Percentiles rank a stretch among this genome's conserved stretches.
Conservation (phyloP, 2,113 vertebrate species). For the Silurus glanis region DNA sequence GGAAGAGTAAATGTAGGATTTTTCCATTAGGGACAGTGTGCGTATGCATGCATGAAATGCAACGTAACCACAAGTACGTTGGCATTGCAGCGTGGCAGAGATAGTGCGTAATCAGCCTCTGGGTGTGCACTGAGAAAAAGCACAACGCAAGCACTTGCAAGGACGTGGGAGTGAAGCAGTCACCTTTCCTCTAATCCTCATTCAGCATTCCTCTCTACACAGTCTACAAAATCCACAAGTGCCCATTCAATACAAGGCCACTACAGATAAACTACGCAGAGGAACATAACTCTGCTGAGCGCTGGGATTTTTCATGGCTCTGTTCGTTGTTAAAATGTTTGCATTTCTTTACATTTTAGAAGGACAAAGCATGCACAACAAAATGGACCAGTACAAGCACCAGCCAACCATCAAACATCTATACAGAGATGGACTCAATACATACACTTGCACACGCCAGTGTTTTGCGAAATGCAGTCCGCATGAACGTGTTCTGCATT, state of each 20-base stretch:
- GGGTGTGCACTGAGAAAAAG: slow-evolving; percentile 36
- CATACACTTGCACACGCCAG: not conserved
- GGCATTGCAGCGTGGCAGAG: slow-evolving; percentile 9
- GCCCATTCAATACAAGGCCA: not conserved
- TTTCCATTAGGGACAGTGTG: slow-evolving; percentile 16
- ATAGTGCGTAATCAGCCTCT: slow-evolving; percentile 30
- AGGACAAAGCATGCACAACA: not conserved
- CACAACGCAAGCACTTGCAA: slow-evolving; percentile 27
- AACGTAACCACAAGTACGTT: slow-evolving; percentile 11
- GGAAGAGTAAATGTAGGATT: slow-evolving; percentile 29
- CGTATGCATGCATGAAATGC: slow-evolving; percentile 17
- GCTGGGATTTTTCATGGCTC: too few relatives aligned
- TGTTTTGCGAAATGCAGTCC: not conserved
- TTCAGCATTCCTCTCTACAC: slow-evolving; percentile 4
- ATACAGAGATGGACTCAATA: not conserved
- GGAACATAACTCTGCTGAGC: not conserved
- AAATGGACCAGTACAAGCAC: not conserved
- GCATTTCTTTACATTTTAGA: not conserved
- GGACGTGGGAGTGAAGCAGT: slow-evolving; percentile 27
- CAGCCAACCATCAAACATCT: not conserved
- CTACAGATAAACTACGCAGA: not conserved
- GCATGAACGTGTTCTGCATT: not conserved
- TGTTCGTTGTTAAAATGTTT: not conserved
- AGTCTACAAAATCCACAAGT: not conserved
- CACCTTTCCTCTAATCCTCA: slow-evolving; percentile 59